Evolutionary conservation across 2,888 invertebrate genomes (phyloP), one percentile per base, ranked within the genome.

Genomic region (Dinocampus coccinellae): DNA sequence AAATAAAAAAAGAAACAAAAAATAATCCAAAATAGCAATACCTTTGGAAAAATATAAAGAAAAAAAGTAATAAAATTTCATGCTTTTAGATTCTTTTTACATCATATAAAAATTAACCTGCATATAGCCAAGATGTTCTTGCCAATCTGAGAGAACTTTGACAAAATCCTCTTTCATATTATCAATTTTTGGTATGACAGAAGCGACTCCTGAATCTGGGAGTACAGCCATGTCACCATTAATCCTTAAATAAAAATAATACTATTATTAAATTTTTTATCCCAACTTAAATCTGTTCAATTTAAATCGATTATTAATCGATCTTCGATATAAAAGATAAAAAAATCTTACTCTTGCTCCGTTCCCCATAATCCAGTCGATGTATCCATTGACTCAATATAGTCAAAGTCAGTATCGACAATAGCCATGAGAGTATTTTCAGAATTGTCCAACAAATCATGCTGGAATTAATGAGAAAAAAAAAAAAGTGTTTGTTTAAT

Each of bases 101-200:
- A 34, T 39, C 24, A n/a, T 60, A 36, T 33, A 34, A 22, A 60
- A 63, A 80, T 79, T 83, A 78, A 89, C 89, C 84, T 89, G 89
- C 66, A 89, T 78, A 69, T 84, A 85, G 55, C 89, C 88, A 69
- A 89, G 83, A 63, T 89, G 89, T 72, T 88, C 87, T 62, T 89
- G 88, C 89, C 89, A 90, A 72, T 90, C 90, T 61, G 84, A 87
- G 73, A 90, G 86, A 75, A 89, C 88, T 81, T 88, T 88, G 55
- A 88, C 88, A 80, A 88, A 89, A 78, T 90, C 90, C 69, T 90
- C 89, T 73, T 88, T 87, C 33, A 84, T 83, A 67, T 85, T 84
- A 66, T 84, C 84, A 58, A 83, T 81, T 75, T 85, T 84, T 67
- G 83, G 81, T 67, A 82, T 76, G 36, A 79, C 75, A 3, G 80